Evolutionary conservation across 2,113 vertebrate genomes (phyloP).

Genomic region (Cephalopholis sonnerati): DNA sequence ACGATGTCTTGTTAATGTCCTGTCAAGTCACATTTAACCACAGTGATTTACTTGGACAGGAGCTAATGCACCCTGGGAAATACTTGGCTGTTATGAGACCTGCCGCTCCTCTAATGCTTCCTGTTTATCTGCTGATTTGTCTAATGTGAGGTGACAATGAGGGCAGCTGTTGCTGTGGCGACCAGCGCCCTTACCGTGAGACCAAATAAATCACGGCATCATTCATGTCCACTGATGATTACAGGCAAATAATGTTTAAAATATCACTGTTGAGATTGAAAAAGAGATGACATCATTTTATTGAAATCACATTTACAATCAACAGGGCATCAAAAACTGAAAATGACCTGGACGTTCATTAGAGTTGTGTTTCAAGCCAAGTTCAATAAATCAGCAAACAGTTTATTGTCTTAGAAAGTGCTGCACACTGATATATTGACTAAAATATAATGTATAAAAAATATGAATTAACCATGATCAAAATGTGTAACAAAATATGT

Average conservation of each 20-base stretch:
- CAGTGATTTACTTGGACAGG: neutral
- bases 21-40: neutral
- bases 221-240: neutral
- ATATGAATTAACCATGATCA: neutral
- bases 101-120: constrained; percentile 1
- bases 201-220: neutral
- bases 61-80: constrained; percentile 39
- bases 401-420: neutral
- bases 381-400: neutral
- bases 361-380: neutral
- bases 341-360: neutral
- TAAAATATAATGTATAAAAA: neutral
- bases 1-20: neutral
- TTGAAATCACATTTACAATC: constrained; percentile 22
- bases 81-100: constrained; percentile 1
- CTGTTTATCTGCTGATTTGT: constrained; percentile 47
- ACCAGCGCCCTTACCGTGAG: constrained; percentile 1
- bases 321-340: neutral
- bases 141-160: neutral
- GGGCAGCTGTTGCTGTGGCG: constrained; percentile 43
- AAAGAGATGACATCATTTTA: constrained; percentile 11
- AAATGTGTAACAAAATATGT: neutral
- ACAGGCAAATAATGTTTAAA: neutral
- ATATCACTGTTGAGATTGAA: neutral
- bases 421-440: neutral